Evolutionary conservation across 2,113 vertebrate genomes (phyloP).

Genomic region (Cathartes aura): DNA sequence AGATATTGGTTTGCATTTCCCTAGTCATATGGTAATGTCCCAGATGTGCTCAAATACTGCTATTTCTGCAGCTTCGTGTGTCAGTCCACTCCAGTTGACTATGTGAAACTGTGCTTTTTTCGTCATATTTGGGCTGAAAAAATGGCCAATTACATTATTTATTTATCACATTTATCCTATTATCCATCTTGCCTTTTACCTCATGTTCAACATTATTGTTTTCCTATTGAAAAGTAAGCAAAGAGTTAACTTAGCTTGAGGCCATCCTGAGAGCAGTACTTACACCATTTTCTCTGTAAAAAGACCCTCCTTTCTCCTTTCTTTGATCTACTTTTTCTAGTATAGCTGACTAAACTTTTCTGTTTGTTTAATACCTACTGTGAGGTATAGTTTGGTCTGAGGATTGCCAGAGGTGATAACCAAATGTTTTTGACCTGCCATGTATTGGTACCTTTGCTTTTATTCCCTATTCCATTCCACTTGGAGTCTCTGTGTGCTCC

Average conservation of each 20-base stretch:
- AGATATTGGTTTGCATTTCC: neutral
- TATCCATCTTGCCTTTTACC: neutral
- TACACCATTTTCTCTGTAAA: neutral
- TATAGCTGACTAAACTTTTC: neutral
- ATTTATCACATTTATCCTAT: neutral
- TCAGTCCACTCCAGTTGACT: neutral
- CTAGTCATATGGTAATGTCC: neutral
- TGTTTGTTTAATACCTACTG: neutral
- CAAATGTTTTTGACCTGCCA: neutral
- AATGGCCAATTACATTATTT: neutral
- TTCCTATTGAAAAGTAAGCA: neutral
- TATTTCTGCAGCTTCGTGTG: neutral
- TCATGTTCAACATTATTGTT: neutral
- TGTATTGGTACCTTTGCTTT: neutral
- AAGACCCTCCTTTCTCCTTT: neutral
- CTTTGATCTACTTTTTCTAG: slow-evolving; percentile 6
- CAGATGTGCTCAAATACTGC: neutral
- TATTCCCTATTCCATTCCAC: neutral
- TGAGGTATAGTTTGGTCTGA: neutral
- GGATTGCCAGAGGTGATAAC: neutral
- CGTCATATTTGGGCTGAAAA: neutral
- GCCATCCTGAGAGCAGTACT: neutral
- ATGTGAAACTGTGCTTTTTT: neutral
- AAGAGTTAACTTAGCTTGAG: neutral
- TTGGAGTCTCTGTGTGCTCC: neutral